These are phyloP conservation scores for Sinocyclocheilus grahami DNA, from an alignment of 2,113 vertebrate species.

Conservation along the genomic window DNA sequence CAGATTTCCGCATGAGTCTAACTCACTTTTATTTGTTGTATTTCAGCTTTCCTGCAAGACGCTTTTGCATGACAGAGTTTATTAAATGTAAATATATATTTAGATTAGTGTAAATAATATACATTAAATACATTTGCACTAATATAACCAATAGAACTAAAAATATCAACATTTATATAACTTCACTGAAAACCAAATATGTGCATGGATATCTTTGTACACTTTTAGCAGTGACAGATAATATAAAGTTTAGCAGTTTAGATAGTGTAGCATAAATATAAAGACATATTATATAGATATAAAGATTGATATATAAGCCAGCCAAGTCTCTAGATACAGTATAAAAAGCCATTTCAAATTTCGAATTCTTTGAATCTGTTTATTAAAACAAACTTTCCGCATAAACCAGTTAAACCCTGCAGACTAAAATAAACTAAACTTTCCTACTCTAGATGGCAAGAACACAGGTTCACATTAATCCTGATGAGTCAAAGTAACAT, in stretches of 20 bases:
- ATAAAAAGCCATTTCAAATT: neutral
- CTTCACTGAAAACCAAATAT: neutral
- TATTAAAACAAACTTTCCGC: neutral
- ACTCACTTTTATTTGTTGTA: neutral
- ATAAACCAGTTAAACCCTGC: neutral
- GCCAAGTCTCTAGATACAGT: too few species aligned
- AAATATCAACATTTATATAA: neutral
- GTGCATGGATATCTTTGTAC: neutral
- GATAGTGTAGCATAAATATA: too few species aligned
- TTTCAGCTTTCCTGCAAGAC: neutral
- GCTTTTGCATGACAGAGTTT: neutral
- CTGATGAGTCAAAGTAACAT: conserved; percentile 11
- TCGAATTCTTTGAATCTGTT: neutral
- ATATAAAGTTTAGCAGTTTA: too few species aligned
- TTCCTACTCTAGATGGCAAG: neutral
- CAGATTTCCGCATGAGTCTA: conserved; percentile 49
- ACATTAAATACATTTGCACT: neutral
- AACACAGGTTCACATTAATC: neutral
- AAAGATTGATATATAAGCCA: too few species aligned
- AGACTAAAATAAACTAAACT: neutral
- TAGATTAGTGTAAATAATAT: neutral
- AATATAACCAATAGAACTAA: neutral
- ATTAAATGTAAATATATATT: neutral
- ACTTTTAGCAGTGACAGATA: too few species aligned
- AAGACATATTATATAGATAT: too few species aligned